Evolutionary conservation across 2,888 invertebrate species (phyloP).

Genomic region (Cerceris ruficornis): DNA sequence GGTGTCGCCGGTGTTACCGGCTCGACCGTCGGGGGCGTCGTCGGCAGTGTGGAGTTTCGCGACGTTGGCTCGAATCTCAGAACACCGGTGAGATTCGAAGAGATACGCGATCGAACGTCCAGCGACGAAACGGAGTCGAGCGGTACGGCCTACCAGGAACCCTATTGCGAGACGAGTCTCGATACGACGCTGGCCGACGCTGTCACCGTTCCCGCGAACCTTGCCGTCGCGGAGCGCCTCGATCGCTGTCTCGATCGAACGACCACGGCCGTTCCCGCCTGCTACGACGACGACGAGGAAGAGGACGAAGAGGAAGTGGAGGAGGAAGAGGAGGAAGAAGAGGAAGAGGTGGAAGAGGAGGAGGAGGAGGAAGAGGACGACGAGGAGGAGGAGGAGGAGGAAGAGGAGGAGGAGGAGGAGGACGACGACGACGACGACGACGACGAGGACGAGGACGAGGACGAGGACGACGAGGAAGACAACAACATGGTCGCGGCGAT

Average conservation of each 20-base stretch:
- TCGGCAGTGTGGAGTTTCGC: constrained; percentile 45
- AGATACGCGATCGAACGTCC: constrained; percentile 5
- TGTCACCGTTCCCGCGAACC: constrained; percentile 31
- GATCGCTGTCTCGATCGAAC: constrained; percentile 25
- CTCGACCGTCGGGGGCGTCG: constrained; percentile 19
- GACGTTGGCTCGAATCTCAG: constrained; percentile 44
- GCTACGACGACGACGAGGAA: constrained; percentile 41
- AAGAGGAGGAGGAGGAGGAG: constrained; percentile 46
- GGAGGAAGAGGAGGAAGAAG: constrained; percentile 46
- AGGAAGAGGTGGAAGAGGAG: constrained; percentile 50
- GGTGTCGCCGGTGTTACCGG: constrained; percentile 44
- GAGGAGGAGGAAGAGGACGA: constrained; percentile 47
- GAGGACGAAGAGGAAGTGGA: constrained; percentile 49
- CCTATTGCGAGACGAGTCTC: constrained; percentile 37
- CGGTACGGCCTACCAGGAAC: constrained; percentile 13
- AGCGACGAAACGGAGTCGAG: constrained; percentile 5
- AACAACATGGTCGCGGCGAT: constrained; percentile 82
- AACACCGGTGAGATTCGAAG: constrained; percentile 47
- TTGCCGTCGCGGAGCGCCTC: neutral
- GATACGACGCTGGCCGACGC: constrained; percentile 38
- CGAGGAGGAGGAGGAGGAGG: constrained; percentile 50
- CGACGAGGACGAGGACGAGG: constrained; percentile 46
- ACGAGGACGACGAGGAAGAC: constrained; percentile 51
- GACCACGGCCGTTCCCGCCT: constrained; percentile 27
- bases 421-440: constrained; percentile 64